These are phyloP conservation scores for Drosophila niveifrons DNA, from an alignment of 2,888 invertebrate genomes.

Conservation along the genomic window DNA sequence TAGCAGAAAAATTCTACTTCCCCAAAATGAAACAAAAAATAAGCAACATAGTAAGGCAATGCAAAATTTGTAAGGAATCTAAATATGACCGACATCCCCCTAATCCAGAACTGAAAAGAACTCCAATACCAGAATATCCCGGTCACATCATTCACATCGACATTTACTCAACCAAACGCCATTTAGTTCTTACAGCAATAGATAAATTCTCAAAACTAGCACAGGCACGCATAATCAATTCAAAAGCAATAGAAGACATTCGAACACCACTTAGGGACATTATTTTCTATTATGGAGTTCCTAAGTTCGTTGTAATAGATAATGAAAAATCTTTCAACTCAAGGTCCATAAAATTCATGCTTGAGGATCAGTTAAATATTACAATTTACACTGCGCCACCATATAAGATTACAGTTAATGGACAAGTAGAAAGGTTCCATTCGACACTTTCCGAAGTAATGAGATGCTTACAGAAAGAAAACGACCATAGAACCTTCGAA, in stretches of 20 bases:
- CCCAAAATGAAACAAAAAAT: constrained; percentile 37
- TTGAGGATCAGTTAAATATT: too few relatives aligned
- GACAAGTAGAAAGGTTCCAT: too few relatives aligned
- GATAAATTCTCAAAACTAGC: constrained; percentile 10
- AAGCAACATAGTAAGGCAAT: constrained; percentile 31
- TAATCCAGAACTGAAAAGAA: constrained; percentile 18
- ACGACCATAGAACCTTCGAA: too few relatives aligned
- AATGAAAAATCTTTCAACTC: too few relatives aligned
- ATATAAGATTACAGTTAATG: too few relatives aligned
- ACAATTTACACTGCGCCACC: too few relatives aligned
- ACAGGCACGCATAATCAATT: not conserved
- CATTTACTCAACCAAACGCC: not conserved
- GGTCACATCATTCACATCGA: not conserved
- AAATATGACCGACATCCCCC: constrained; percentile 48
- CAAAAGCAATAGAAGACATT: not conserved
- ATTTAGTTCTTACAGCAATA: constrained; percentile 5
- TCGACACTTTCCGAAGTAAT: too few relatives aligned
- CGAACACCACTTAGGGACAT: too few relatives aligned
- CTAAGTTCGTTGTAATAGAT: too few relatives aligned
- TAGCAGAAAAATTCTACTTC: constrained; percentile 38
- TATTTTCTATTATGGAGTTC: too few relatives aligned
- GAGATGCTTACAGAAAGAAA: too few relatives aligned
- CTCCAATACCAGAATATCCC: constrained; percentile 27
- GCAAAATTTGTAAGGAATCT: constrained; percentile 8
- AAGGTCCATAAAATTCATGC: too few relatives aligned